Evolutionary conservation across 2,113 vertebrate genomes (phyloP).

Genomic region (Manacus vitellinus): DNA sequence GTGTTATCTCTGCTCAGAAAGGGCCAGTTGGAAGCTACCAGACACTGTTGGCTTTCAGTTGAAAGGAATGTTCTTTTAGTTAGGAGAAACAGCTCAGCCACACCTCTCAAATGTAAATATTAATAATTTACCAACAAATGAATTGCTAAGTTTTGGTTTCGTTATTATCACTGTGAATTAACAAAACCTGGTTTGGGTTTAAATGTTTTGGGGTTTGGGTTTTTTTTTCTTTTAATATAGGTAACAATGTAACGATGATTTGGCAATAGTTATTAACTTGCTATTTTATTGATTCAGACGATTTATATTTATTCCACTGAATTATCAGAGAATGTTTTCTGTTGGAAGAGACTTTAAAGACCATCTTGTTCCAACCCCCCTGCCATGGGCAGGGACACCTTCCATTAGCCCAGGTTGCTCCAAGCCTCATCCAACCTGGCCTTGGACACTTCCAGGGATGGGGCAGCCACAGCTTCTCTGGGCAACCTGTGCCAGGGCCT

Average conservation of each 20-base stretch:
- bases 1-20: neutral
- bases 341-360: neutral
- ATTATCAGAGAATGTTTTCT: neutral
- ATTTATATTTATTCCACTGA: neutral
- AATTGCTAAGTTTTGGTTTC: neutral
- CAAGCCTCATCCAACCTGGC: fast-evolving
- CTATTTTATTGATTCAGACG: neutral
- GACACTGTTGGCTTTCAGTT: neutral
- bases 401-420: neutral
- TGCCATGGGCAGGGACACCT: neutral
- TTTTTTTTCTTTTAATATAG: neutral
- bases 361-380: neutral
- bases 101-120: neutral
- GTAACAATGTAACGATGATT: neutral
- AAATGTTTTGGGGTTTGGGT: neutral
- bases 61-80: neutral
- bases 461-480: neutral
- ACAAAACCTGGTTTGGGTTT: neutral
- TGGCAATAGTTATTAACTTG: neutral
- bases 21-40: neutral
- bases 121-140: neutral
- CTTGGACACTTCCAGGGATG: neutral
- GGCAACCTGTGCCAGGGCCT: neutral
- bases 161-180: neutral
- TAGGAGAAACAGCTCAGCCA: neutral